Evolutionary conservation across 2,888 invertebrate genomes (phyloP).

Genomic region (Himalopsyche kuldschensis): DNA sequence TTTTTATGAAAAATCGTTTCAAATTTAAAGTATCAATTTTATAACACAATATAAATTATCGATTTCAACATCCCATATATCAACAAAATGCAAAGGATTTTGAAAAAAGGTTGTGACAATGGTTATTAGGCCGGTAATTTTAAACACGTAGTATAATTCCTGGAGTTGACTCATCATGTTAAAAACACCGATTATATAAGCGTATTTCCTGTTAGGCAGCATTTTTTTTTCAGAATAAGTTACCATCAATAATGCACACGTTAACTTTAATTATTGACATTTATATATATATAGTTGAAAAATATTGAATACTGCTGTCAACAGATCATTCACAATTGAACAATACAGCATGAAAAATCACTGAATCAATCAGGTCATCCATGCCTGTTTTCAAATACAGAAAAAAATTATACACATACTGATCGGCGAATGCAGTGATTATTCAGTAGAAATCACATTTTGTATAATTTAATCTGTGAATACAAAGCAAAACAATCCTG

Average conservation of each 20-base stretch:
- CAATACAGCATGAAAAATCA: no score
- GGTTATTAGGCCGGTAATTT: not conserved
- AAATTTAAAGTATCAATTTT: not conserved
- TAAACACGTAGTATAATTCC: not conserved
- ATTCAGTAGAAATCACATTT: not conserved
- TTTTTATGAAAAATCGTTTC: not conserved
- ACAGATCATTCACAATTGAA: no score
- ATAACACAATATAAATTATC: not conserved
- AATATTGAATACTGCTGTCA: no score
- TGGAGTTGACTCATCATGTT: no score
- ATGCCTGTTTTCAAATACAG: not conserved
- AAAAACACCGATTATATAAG: no score
- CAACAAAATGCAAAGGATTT: not conserved
- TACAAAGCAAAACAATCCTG: not conserved
- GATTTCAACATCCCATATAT: not conserved
- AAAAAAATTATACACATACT: not conserved
- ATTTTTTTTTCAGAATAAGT: no score
- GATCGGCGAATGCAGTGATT: not conserved
- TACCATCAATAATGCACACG: no score
- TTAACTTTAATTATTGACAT: no score
- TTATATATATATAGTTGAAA: no score
- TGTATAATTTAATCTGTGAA: not conserved
- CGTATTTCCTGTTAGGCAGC: no score
- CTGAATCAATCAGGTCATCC: not conserved
- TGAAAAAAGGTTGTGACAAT: not conserved